phyloP scores from a whole-genome alignment of 2,797 vertebrate species.

The Cuniculus paca region DNA sequence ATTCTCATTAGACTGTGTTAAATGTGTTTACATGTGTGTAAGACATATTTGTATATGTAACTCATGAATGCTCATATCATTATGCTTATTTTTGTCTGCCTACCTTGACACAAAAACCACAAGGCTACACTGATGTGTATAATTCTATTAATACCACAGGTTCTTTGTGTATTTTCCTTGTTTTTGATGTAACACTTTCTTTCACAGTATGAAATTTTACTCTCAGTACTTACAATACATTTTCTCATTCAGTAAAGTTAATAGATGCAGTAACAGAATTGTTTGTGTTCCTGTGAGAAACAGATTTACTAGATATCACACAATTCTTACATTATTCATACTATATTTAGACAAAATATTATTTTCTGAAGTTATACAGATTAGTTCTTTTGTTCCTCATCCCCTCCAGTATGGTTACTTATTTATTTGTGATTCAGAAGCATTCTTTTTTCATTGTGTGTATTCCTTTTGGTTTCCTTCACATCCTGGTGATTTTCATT shows the following conservation, averaged over 20 bases:
- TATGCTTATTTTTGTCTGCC: background rate
- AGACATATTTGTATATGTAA: background rate
- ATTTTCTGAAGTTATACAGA: too few species aligned
- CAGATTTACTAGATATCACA: background rate
- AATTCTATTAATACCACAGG: background rate
- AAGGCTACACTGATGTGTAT: background rate
- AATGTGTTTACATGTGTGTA: background rate
- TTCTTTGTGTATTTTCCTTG: background rate
- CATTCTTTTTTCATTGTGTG: too few species aligned
- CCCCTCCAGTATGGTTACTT: too few species aligned
- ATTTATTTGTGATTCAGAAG: too few species aligned
- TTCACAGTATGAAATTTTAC: background rate
- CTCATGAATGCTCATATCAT: background rate
- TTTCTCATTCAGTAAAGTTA: background rate
- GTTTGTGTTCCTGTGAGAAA: background rate
- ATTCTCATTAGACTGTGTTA: background rate
- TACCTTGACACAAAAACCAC: background rate
- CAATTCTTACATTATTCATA: background rate
- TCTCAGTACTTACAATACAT: background rate
- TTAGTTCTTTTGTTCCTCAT: too few species aligned
- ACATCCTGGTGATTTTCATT: too few species aligned
- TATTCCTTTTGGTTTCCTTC: too few species aligned
- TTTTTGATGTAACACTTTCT: background rate
- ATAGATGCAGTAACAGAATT: background rate
- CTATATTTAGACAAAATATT: too few species aligned